A percentile compares a stretch with the other conserved stretches of the same genome.
Evolutionary conservation across 2,113 vertebrate species (phyloP).

Genomic region (Hippocampus mohnikei): DNA sequence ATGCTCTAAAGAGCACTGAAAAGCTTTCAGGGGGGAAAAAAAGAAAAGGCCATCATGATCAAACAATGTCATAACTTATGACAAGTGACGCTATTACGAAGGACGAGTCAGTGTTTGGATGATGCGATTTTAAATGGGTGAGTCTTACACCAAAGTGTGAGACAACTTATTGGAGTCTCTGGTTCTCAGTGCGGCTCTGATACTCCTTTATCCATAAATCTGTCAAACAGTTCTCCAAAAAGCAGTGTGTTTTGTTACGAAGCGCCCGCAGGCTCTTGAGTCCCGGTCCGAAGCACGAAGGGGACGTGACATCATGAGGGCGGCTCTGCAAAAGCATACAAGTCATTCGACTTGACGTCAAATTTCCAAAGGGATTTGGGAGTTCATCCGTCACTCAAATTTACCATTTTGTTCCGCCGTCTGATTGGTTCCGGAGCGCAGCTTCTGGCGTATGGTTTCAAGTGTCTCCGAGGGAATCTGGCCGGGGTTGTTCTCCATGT

Average conservation of each 20-base stretch:
- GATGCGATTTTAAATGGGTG: too few relatives aligned
- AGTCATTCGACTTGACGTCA: too few relatives aligned
- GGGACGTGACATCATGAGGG: slow-evolving; percentile 13
- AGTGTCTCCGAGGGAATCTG: slow-evolving; percentile 74
- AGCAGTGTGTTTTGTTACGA: neutral
- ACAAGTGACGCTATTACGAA: too few relatives aligned
- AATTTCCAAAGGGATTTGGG: neutral
- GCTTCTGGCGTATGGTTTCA: slow-evolving; percentile 69
- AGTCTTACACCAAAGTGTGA: too few relatives aligned
- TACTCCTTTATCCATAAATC: neutral
- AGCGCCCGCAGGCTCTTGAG: neutral
- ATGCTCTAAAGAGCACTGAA: too few relatives aligned
- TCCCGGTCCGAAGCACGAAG: neutral
- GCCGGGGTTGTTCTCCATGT: slow-evolving; percentile 78
- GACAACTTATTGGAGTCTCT: neutral
- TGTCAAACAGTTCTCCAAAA: neutral
- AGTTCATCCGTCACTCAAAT: neutral
- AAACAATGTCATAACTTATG: too few relatives aligned
- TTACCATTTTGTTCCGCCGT: slow-evolving; percentile 21
- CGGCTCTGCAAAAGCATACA: slow-evolving; percentile 4
- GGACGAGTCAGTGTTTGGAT: too few relatives aligned
- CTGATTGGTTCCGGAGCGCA: slow-evolving; percentile 3
- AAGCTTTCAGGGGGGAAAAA: too few relatives aligned
- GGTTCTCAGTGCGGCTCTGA: neutral
- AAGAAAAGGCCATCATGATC: too few relatives aligned